These are phyloP conservation scores for Xenopus borealis DNA, from an alignment of 2,113 vertebrate genomes.

Conservation along the genomic window DNA sequence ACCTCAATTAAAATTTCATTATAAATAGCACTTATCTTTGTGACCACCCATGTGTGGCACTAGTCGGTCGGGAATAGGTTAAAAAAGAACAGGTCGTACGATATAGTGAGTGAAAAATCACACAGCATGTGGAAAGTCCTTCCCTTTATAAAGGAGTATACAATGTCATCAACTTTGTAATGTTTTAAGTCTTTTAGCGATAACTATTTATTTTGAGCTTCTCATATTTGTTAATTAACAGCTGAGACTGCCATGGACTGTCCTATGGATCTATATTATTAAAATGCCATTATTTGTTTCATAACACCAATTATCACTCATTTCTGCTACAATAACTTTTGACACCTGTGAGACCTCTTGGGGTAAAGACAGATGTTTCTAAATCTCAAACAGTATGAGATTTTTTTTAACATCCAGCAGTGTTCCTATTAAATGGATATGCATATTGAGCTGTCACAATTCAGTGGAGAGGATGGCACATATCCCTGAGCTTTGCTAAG, in stretches of 20 bases:
- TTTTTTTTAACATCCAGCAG: constrained; percentile 10
- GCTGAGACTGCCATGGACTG: constrained; percentile 10
- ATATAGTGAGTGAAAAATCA: not conserved
- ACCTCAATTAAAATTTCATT: constrained; percentile 45
- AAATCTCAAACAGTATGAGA: constrained; percentile 8
- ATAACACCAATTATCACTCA: constrained; percentile 10
- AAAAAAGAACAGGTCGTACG: not conserved
- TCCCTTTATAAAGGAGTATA: constrained; percentile 9
- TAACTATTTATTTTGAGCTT: not conserved
- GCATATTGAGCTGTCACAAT: constrained; percentile 18
- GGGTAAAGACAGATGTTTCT: constrained; percentile 30
- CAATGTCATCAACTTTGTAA: not conserved
- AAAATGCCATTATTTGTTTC: constrained; percentile 31
- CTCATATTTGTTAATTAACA: constrained; percentile 12
- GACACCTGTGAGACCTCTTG: constrained; percentile 32
- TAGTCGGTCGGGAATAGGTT: constrained; percentile 20
- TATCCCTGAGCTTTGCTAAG: not conserved
- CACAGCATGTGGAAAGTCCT: not conserved
- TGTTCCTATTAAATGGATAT: constrained; percentile 22
- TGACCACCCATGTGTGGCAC: constrained; percentile 10
- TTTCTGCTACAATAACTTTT: constrained; percentile 26
- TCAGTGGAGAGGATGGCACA: constrained; percentile 14
- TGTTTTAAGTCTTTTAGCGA: constrained; percentile 7
- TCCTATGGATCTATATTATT: constrained; percentile 28
- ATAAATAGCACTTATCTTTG: constrained; percentile 42